Conservation (phyloP, 2,113 vertebrate genomes). For the Sylvia atricapilla region DNA sequence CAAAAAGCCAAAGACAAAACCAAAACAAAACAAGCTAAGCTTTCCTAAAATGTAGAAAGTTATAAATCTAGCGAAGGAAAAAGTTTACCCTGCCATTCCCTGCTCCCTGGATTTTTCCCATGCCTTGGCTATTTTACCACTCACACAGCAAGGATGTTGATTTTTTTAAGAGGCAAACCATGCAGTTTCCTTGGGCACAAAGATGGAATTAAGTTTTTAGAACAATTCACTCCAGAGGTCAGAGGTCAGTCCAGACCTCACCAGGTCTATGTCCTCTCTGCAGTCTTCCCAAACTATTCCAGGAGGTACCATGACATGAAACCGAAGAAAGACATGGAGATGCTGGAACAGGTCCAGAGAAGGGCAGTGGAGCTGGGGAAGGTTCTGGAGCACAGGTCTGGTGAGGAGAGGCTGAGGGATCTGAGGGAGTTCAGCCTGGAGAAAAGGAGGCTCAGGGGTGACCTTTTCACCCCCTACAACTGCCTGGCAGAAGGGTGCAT, state of each 20-base stretch:
- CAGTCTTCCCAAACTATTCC: not conserved
- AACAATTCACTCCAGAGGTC: not conserved
- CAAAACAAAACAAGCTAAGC: not conserved
- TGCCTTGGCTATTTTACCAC: not conserved
- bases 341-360: not conserved
- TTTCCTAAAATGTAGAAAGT: not conserved
- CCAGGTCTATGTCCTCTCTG: not conserved
- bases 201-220: not conserved
- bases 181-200: not conserved
- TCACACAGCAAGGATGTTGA: not conserved
- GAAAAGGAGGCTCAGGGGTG: not conserved
- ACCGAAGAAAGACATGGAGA: not conserved
- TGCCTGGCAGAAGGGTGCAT: not conserved
- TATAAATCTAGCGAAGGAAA: not conserved
- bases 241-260: not conserved
- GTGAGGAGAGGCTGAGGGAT: not conserved
- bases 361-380: not conserved
- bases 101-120: not conserved
- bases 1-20: not conserved
- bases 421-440: not conserved
- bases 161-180: not conserved
- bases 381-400: not conserved
- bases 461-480: not conserved
- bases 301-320: not conserved
- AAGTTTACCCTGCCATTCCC: not conserved